Evolutionary conservation across 2,797 vertebrate genomes (phyloP), one percentile per base, ranked within the genome.

Genomic region (Ctenochaetus hawaiiensis): DNA sequence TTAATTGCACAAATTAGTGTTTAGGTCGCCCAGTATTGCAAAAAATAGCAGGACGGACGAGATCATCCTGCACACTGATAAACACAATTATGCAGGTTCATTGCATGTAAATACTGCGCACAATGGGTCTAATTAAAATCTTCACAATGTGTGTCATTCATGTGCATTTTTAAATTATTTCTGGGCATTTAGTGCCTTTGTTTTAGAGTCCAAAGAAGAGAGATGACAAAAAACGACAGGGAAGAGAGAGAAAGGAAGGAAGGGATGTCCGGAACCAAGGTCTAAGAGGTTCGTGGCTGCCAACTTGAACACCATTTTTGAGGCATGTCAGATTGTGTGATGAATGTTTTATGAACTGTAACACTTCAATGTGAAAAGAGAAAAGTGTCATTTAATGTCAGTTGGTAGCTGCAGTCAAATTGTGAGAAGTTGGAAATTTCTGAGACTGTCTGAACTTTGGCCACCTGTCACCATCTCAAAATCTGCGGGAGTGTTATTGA

Each of bases 1-100:
- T 43, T 78, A 76, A 81, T 73, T 4, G 26, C 23, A 58, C 3
- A 1, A 54, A 49, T 20, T 2, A 53, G 41, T 64, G 56, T 57
- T 49, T 41, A 17, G n/a, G 16, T 70, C 59, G 12, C 8, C 9
- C 5, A 8, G 39, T 8, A 39, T 9, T 39, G 9, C 6, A 39
- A 39, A 39, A 39, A 39, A 39, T 39, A 10, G 39, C 39, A 39
- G 10, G 10, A 39, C 39, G 4, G 4, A 8, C 39, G 9, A 39
- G 10, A 39, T 39, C 39, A 39, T 39, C 6, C 4, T 30, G 5
- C 26, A 30, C 39, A 30, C 12, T 4, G 8, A 30, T 30, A 30
- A 30, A 30, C 26, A 30, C 8, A 18, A 53, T 47, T 2, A 8
- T 51, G 11, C 18, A 43, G 41, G 43, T 65, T 69, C 41, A 20